Evolutionary conservation across 2,888 invertebrate genomes (phyloP), one percentile per base, ranked within the genome.

Genomic region (Oxyteleia sp.): DNA sequence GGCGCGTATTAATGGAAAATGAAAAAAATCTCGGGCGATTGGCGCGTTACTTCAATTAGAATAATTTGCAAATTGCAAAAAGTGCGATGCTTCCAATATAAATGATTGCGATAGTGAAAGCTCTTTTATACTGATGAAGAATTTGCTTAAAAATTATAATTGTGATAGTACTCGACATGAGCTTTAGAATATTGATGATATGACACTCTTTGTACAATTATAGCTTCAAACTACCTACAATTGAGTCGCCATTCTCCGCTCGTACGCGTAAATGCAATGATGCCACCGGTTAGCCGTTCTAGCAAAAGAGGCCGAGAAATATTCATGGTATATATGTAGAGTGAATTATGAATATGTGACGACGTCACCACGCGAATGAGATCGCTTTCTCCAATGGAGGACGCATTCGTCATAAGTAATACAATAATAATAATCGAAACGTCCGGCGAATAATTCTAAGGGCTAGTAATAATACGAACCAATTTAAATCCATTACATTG

Each of bases 131-230:
- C 7, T 13, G 38, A 23, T 8, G 15, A 53, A 66, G 51, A 80
- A 29, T 41, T 75, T 38, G 45, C 63, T 47, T 43, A 64, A 66
- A 57, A 57, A 59, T 72, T 49, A 74, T 74, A 74, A 74, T 64
- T 71, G 71, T 23, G 23, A 16, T 16, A 13, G 26, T 57, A n/a
- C 29, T 53, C 59, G 59, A 49, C 64, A 15, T n/a, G 66, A 29
- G 69, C 63, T 69, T 63, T 55, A n/a, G 68, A 75, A 81, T 81
- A 81, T 75, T 75, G 81, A 81, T 75, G 69, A 63, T 59, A 55
- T 55, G 64, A 69, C 72, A 64, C 79, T 79, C 74, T 68, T 74
- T 79, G 76, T 69, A 57, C 83, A 83, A 79, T 83, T 79, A 74
- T 57, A 49, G 72, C 63, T 51, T 51, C 53, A 72, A 78, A 82